Evolutionary conservation across 2,888 invertebrate genomes (phyloP).

Genomic region (Neocrepidodera transversa): DNA sequence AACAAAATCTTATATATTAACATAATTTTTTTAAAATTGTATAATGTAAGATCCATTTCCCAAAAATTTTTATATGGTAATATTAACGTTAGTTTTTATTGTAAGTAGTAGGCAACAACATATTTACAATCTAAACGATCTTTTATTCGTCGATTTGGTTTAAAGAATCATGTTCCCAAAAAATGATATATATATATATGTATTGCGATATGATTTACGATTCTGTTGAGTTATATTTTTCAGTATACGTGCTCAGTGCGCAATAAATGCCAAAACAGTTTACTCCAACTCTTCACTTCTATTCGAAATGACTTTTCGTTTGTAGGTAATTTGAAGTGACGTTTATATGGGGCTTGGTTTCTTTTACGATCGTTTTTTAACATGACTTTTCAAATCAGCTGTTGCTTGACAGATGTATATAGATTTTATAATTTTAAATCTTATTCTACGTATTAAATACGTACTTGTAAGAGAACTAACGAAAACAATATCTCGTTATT

Average conservation of each 20-base stretch:
- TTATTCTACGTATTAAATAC: too few species aligned
- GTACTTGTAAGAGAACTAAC: too few species aligned
- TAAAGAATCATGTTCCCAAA: neutral
- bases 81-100: too few species aligned
- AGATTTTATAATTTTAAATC: neutral
- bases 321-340: slow-evolving; percentile 4
- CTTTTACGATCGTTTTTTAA: slow-evolving; percentile 3
- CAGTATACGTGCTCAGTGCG: slow-evolving; percentile 11
- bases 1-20: too few species aligned
- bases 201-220: slow-evolving; percentile 15
- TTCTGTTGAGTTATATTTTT: slow-evolving; percentile 15
- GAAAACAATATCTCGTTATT: too few species aligned
- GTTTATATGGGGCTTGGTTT: slow-evolving; percentile 5
- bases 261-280: slow-evolving; percentile 19
- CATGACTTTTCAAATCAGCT: slow-evolving; percentile 6
- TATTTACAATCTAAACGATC: too few species aligned
- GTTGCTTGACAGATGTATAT: neutral
- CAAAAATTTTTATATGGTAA: too few species aligned
- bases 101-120: too few species aligned
- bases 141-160: neutral
- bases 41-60: too few species aligned
- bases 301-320: slow-evolving; percentile 10
- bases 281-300: slow-evolving; percentile 5
- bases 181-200: neutral
- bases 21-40: too few species aligned